Base-by-base conservation (phyloP, 1,140 invertebrate genomes). In the Drosophila pseudoananassae region DNA sequence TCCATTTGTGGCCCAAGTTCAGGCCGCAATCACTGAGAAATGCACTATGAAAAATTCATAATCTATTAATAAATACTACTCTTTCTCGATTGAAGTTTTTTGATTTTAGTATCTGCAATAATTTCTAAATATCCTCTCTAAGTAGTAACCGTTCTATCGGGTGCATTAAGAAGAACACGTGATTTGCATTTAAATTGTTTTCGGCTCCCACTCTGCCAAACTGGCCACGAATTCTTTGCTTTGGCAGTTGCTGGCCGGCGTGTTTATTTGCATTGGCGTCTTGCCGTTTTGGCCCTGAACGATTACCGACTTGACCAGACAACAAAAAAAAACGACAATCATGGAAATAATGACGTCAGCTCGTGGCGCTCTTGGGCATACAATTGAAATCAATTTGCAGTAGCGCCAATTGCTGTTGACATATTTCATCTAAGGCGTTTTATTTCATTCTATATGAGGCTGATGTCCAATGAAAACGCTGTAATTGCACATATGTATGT, bases 321-420 rank as follows among this genome's bases (percentile, higher is more conserved):
- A 56, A 59, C 36, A 40, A 55, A 45, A 51, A 31, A 45, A 49
- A 45, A 45, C 6, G 5, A 12, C 29, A 57, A 56, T 54, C 56
- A 40, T 61, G 36, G 29, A 57, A 61, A 75, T 88, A 61, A 75
- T 87, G 83, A 87, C 82, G 82, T 87, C 82, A 87, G 65, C 78
- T 29, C 47, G 52, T 43, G 46, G 59, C 50, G 50, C 58, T 64
- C 64, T 80, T 79, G 71, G 68, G 60, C 59, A 33, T 36, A 88
- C 82, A 87, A 87, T 87, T 88, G 76, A 88, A 82, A 78, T 66
- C 78, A 87, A 87, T 85, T 85, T 85, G 63, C 76, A 63, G 71
- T 73, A 74, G 47, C 57, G 76, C 66, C 66, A 87, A 85, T 85
- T 85, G 81, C 56, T 57, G 75, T 73, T 82, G 83, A 87, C 83